Evolutionary conservation across 2,797 vertebrate species (phyloP).

Genomic region (Mareca strepera): DNA sequence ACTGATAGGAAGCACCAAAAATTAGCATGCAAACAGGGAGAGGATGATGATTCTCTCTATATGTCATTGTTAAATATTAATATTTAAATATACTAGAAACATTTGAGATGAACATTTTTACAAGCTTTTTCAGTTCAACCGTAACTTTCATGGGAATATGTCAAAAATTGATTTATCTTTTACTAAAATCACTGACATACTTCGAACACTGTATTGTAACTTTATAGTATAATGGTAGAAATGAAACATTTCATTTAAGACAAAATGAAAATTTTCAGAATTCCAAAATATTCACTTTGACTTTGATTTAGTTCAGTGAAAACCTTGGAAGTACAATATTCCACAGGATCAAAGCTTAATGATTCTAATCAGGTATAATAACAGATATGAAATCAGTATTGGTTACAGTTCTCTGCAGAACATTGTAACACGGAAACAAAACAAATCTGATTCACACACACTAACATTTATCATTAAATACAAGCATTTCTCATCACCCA

Average conservation of each 20-base stretch:
- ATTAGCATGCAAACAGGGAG: background rate
- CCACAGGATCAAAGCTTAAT: background rate
- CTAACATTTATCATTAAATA: background rate
- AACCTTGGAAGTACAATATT: background rate
- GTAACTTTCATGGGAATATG: background rate
- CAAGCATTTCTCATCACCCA: background rate
- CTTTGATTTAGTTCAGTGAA: background rate
- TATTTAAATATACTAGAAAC: background rate
- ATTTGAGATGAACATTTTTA: background rate
- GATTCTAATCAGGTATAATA: background rate
- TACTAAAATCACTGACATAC: background rate
- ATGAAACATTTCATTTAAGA: background rate
- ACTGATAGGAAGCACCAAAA: background rate
- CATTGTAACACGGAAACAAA: background rate
- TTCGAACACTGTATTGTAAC: background rate
- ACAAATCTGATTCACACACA: background rate
- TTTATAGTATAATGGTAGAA: background rate
- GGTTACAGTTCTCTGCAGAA: background rate
- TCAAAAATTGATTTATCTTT: rapidly evolving
- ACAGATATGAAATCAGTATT: background rate
- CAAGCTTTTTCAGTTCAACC: background rate
- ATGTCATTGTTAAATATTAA: background rate
- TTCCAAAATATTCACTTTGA: background rate
- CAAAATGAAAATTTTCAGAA: background rate
- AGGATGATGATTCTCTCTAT: background rate